These are phyloP conservation scores for Cephus rjabovi DNA, from an alignment of 2,888 invertebrate genomes.

Conservation along the genomic window DNA sequence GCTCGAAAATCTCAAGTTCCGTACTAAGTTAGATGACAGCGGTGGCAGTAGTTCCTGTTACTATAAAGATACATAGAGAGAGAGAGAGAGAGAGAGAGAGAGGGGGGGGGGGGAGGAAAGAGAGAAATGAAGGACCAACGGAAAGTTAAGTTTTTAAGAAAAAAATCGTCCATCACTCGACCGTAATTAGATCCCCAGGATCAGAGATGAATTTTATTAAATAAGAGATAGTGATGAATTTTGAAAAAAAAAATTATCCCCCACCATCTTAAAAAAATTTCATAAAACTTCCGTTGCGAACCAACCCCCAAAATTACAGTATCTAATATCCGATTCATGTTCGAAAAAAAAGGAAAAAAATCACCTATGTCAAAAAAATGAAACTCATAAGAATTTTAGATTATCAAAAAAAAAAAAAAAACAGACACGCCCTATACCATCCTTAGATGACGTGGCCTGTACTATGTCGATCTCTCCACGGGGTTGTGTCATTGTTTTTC, in stretches of 20 bases:
- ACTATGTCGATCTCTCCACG: neutral
- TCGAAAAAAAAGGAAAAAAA: neutral
- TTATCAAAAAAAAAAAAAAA: neutral
- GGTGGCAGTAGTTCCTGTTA: neutral
- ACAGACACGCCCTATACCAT: neutral
- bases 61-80: constrained; percentile 12
- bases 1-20: constrained; percentile 6
- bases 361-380: neutral
- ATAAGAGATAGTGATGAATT: neutral
- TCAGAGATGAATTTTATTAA: neutral
- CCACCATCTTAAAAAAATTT: neutral
- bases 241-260: neutral
- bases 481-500: neutral
- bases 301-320: neutral
- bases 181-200: neutral
- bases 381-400: neutral
- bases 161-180: no score
- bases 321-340: neutral
- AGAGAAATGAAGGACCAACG: neutral
- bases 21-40: neutral
- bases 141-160: neutral
- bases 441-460: neutral
- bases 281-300: no score
- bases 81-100: neutral
- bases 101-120: neutral